Base-by-base conservation (phyloP, 2,797 vertebrate genomes). In the Coendou prehensilis region DNA sequence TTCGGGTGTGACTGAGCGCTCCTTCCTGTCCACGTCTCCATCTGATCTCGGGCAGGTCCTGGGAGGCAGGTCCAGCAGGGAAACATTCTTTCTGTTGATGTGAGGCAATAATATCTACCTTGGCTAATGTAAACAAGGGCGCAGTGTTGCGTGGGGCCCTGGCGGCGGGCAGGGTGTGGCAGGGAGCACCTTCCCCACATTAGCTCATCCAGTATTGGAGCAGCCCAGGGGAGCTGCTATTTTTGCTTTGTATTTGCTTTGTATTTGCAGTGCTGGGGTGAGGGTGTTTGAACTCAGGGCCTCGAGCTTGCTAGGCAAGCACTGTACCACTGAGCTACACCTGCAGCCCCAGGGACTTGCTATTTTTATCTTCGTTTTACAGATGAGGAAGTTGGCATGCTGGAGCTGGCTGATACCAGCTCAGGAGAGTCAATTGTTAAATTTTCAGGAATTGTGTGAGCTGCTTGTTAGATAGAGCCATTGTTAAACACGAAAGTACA, bases 401-500 rank as follows among this genome's bases (percentile, higher is more conserved):
- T 3, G 33, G 87, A 47, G 71, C 63, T 75, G 82, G 87, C 96
- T 88, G 45, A 37, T 59, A 14, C 67, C 15, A 18, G 80, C 92
- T 81, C 83, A 0, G 20, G 76, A 94, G 93, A 96, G 89, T 61
- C 6, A 0, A 85, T 26, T 93, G 97, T 97, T 96, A 81, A 75
- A 89, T 92, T 96, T 97, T 97, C 94, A 97, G 97, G 97, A 97
- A 90, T 96, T 18, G 87, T 86, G 93, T 52, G 78, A 93, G 81
- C 87, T 54, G 14, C 63, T 87, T 78, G 78, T 87, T 86, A 88
- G 86, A 89, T 33, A 45, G 41, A n/a, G 28, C 89, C 63, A 67
- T 95, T 57, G 71, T 79, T 87, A 85, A 73, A 69, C 76, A 63
- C 23, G 9, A 47, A 92, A 88, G 80, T 47, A 86, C 41, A 41